Evolutionary conservation across 2,888 invertebrate species (phyloP).

Genomic region (Zootermopsis nevadensis): DNA sequence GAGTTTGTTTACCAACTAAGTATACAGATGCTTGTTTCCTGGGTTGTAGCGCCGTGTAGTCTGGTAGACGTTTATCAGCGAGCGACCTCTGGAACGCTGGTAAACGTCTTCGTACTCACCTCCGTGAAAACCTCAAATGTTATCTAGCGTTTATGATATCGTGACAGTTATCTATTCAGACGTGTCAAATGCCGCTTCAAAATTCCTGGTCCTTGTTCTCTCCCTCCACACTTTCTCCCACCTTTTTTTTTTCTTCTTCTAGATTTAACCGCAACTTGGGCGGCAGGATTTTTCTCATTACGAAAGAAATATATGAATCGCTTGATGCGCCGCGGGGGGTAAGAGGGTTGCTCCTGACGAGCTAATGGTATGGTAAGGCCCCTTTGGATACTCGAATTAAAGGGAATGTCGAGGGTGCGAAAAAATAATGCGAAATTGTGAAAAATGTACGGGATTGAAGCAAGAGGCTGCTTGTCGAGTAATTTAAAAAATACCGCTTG

Average conservation of each 20-base stretch:
- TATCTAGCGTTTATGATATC: too few species aligned
- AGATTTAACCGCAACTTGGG: background rate
- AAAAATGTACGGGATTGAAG: background rate
- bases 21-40: too few species aligned
- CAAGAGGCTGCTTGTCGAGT: too few species aligned
- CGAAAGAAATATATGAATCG: constrained; percentile 29
- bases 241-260: background rate
- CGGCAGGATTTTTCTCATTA: constrained; percentile 10
- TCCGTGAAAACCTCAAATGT: too few species aligned
- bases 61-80: too few species aligned
- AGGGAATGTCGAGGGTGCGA: background rate
- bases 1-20: too few species aligned
- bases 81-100: too few species aligned
- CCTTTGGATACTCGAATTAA: constrained; percentile 37
- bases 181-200: background rate
- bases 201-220: background rate
- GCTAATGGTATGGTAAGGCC: constrained; percentile 25
- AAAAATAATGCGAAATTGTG: background rate
- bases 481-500: too few species aligned
- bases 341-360: constrained; percentile 28
- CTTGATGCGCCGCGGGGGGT: constrained; percentile 31
- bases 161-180: too few species aligned
- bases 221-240: background rate
- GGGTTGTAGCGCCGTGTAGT: too few species aligned
- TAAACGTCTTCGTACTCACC: too few species aligned